Percentiles rank a stretch among this genome's conserved stretches.
phyloP scores from a whole-genome alignment of 2,888 invertebrate genomes.

The Callimorpha dominula region DNA sequence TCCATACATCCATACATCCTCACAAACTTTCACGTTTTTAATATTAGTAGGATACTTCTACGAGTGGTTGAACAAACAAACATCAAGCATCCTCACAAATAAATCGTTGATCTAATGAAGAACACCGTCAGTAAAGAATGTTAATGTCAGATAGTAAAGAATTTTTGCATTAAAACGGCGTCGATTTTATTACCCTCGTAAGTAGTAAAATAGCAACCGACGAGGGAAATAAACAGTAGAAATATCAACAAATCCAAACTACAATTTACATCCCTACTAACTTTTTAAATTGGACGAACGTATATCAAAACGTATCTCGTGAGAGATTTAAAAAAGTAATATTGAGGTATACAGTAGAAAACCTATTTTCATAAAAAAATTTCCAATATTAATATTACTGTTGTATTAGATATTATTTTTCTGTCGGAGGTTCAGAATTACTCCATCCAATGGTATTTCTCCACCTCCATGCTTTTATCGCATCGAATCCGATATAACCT shows the following conservation, averaged over 20 bases:
- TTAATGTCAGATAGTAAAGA: neutral
- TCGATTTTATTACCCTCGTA: constrained; percentile 2
- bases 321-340: constrained; percentile 6
- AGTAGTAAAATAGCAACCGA: constrained; percentile 9
- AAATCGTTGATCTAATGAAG: neutral
- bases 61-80: no score
- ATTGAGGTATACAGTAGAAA: neutral
- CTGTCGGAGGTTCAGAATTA: neutral
- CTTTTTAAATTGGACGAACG: constrained; percentile 16
- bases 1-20: no score
- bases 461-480: neutral
- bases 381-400: neutral
- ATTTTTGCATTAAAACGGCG: neutral
- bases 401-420: neutral
- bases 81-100: neutral
- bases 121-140: constrained; percentile 1
- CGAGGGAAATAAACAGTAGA: constrained; percentile 13
- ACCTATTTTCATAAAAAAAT: neutral
- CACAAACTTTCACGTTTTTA: no score
- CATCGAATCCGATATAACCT: neutral
- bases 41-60: no score
- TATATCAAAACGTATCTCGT: neutral
- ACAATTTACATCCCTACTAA: constrained; percentile 11
- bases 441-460: neutral
- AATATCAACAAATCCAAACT: constrained; percentile 3